A percentile compares a stretch with the other conserved stretches of the same genome.
Conservation (phyloP, 64 coral and sea anemone genomes). For the Montipora cactus region DNA sequence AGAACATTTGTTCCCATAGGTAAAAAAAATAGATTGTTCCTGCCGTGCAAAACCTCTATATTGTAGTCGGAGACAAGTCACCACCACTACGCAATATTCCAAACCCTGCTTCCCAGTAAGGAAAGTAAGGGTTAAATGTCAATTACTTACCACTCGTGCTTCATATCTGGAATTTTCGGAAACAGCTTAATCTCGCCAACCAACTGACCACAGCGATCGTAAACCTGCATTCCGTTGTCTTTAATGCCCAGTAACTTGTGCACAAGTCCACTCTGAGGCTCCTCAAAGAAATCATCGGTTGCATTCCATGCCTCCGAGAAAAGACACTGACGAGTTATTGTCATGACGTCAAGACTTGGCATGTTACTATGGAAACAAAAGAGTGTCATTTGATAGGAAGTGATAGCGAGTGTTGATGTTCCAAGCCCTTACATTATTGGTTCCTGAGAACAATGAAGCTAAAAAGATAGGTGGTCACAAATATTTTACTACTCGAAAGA, state of each 20-base stretch:
- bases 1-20: too few relatives aligned
- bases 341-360: conserved; percentile 17
- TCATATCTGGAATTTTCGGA: not conserved
- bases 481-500: too few relatives aligned
- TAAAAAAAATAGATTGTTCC: too few relatives aligned
- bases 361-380: conserved; percentile 13
- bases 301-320: not conserved
- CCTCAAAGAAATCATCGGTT: conserved; percentile 21
- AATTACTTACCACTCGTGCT: not conserved
- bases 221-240: conserved; percentile 2
- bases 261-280: not conserved
- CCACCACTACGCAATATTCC: too few relatives aligned
- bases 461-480: too few relatives aligned
- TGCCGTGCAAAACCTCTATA: too few relatives aligned
- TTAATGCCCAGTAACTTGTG: not conserved
- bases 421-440: too few relatives aligned
- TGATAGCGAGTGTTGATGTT: too few relatives aligned
- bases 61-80: too few relatives aligned
- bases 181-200: conserved; percentile 2
- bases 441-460: too few relatives aligned
- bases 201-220: not conserved
- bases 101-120: too few relatives aligned
- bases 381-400: not conserved
- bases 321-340: not conserved
- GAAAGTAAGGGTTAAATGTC: not conserved